Evolutionary conservation across 2,797 vertebrate species (phyloP).

Genomic region (Eulemur albifrons): DNA sequence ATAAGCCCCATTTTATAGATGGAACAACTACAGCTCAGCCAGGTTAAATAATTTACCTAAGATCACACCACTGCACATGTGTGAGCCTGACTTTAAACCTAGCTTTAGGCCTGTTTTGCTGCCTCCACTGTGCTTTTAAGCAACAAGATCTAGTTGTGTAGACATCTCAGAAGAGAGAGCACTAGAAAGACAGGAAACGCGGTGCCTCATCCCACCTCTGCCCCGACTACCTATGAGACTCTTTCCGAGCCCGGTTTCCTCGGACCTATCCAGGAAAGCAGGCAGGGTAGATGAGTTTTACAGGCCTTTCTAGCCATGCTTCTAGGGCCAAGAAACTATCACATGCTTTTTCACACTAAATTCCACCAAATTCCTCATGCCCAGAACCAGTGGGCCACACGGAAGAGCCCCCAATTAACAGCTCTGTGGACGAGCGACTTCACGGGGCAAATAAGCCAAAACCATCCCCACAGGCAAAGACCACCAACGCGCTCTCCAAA

Average conservation of each 20-base stretch:
- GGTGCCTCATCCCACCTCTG: neutral
- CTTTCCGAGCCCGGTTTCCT: neutral
- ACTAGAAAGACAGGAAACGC: neutral
- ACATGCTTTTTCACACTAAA: constrained; percentile 51
- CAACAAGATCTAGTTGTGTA: neutral
- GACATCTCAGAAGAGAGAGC: neutral
- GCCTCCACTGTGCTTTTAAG: neutral
- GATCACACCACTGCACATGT: no score
- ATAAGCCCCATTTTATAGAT: neutral
- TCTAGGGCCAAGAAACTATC: constrained; percentile 52
- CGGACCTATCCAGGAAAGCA: neutral
- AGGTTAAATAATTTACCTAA: neutral
- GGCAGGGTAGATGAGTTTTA: neutral
- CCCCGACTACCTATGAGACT: neutral
- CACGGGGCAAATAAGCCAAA: constrained; percentile 24
- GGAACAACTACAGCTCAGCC: neutral
- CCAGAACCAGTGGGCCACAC: constrained; percentile 2
- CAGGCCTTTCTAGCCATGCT: neutral
- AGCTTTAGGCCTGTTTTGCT: neutral
- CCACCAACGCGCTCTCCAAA: constrained; percentile 46
- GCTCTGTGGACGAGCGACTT: neutral
- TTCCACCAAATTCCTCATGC: constrained; percentile 55
- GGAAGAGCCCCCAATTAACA: constrained; percentile 58
- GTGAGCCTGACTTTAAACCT: neutral
- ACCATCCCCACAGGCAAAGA: constrained; percentile 37